Percentiles rank a stretch among this genome's conserved stretches.
phyloP scores from a whole-genome alignment of 92 coral and sea anemone genomes.

The Epizoanthus fatuus region DNA sequence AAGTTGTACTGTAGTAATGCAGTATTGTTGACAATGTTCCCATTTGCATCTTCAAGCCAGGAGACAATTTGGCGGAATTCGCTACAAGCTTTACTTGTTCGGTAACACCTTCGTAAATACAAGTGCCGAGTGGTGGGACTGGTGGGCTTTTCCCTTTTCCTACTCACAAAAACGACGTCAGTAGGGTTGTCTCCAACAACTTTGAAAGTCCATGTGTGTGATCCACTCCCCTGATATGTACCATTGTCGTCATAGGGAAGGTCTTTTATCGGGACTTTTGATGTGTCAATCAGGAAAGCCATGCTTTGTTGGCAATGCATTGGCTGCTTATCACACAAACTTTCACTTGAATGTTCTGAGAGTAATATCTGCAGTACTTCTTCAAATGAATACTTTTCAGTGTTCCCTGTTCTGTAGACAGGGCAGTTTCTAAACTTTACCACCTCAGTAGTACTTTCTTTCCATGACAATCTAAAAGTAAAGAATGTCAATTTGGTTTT shows the following conservation, averaged over 20 bases:
- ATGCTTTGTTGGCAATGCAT: constrained; percentile 58
- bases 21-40: constrained; percentile 31
- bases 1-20: constrained; percentile 53
- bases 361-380: constrained; percentile 24
- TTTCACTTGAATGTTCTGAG: constrained; percentile 48
- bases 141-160: constrained; percentile 43
- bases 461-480: too few relatives aligned
- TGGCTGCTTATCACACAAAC: constrained; percentile 63
- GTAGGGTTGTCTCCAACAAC: constrained; percentile 29
- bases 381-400: too few relatives aligned
- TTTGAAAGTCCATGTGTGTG: constrained; percentile 59
- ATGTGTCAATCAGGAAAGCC: constrained; percentile 61
- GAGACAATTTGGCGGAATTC: constrained; percentile 56
- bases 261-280: constrained; percentile 54
- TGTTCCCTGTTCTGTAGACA: too few relatives aligned
- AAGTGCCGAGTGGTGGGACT: background rate
- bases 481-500: too few relatives aligned
- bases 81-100: constrained; percentile 33
- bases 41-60: constrained; percentile 41
- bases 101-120: constrained; percentile 46
- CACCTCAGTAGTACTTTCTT: too few relatives aligned
- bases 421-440: too few relatives aligned
- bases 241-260: constrained; percentile 49
- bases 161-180: constrained; percentile 23
- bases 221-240: constrained; percentile 26